Percentiles rank a stretch among this genome's conserved stretches.
These are phyloP conservation scores for Pterocles burchelli DNA, from an alignment of 2,113 vertebrate genomes.

Conservation along the genomic window DNA sequence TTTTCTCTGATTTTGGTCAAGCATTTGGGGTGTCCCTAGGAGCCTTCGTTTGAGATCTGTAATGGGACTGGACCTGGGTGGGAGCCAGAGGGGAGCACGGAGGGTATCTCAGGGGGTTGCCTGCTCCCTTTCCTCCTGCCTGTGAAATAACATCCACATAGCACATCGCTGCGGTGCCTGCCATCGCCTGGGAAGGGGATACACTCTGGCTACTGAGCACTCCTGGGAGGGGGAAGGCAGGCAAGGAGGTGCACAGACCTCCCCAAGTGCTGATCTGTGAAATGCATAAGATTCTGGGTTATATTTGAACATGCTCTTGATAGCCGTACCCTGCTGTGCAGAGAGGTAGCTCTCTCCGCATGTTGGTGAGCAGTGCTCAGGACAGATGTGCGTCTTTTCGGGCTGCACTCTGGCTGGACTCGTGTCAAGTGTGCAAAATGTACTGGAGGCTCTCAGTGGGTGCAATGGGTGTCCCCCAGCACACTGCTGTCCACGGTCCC, in stretches of 20 bases:
- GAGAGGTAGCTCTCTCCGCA: neutral
- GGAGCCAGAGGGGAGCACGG: neutral
- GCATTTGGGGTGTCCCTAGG: neutral
- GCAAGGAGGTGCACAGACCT: neutral
- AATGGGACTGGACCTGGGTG: neutral
- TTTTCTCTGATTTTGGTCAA: neutral
- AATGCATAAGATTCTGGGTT: neutral
- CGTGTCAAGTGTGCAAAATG: rapidly evolving
- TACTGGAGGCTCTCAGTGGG: neutral
- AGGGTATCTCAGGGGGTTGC: neutral
- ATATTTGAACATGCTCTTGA: neutral
- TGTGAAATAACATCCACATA: neutral
- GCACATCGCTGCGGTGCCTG: rapidly evolving
- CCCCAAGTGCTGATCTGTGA: neutral
- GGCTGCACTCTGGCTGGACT: neutral
- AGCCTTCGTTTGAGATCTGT: neutral
- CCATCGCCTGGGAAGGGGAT: neutral
- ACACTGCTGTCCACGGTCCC: neutral
- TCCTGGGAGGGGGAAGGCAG: neutral
- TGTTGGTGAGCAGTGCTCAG: neutral
- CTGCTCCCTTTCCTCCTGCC: neutral
- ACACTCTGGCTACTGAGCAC: neutral
- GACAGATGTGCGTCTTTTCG: neutral
- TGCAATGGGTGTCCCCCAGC: neutral
- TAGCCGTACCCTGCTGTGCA: neutral